Conservation (phyloP, 2,797 vertebrate species). For the Hafferia zeledoni region DNA sequence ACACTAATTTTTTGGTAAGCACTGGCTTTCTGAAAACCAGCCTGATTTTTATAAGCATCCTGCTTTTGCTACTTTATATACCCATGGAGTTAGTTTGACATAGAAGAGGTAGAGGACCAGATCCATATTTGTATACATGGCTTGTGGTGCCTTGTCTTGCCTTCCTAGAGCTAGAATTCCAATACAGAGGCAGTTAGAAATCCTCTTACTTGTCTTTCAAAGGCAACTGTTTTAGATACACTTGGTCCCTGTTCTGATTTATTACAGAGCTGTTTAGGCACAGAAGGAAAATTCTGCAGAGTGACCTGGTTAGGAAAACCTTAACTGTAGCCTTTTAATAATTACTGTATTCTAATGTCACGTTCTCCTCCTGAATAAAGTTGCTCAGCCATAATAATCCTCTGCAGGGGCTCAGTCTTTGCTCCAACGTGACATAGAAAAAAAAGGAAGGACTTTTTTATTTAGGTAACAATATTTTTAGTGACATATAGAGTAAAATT, state of each 20-base stretch:
- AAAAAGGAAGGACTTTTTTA: not conserved
- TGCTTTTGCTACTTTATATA: constrained; percentile 53
- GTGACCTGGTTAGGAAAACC: constrained; percentile 1
- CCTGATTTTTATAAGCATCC: constrained; percentile 53
- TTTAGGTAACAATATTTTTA: not conserved
- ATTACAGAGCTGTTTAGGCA: not conserved
- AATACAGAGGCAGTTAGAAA: not conserved
- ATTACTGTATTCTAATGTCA: not conserved
- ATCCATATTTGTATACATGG: constrained; percentile 17
- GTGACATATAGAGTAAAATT: not conserved
- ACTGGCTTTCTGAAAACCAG: constrained; percentile 53
- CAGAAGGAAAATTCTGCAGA: not conserved
- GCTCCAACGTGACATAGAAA: not conserved
- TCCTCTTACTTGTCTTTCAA: not conserved
- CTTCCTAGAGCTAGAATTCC: constrained; percentile 33
- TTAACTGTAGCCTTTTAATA: not conserved
- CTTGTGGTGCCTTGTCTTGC: constrained; percentile 60
- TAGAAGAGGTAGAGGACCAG: constrained; percentile 3
- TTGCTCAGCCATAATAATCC: not conserved
- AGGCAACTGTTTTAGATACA: not conserved
- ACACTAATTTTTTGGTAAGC: constrained; percentile 39
- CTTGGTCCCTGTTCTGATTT: not conserved
- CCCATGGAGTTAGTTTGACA: not conserved
- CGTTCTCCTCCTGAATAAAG: not conserved
- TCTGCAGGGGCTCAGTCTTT: constrained; percentile 2